A percentile compares a stretch with the other conserved stretches of the same genome.
Evolutionary conservation across 2,797 vertebrate genomes (phyloP).

Genomic region (Parauchenoglanis ngamensis): DNA sequence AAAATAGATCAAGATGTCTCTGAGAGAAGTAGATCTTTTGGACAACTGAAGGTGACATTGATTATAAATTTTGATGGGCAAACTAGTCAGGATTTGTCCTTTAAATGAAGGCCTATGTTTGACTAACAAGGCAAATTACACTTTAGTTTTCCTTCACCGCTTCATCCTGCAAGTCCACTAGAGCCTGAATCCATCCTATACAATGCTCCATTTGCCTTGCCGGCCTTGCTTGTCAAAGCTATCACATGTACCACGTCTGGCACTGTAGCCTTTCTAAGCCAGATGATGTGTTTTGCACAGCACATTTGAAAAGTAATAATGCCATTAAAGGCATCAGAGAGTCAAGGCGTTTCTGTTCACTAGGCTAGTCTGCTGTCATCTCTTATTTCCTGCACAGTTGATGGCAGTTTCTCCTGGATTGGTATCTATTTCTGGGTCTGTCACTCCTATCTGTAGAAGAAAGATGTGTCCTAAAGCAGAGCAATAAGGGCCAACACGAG

Average conservation of each 20-base stretch:
- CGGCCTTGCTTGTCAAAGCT: constrained; percentile 64
- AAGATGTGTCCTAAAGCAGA: constrained; percentile 79
- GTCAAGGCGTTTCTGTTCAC: constrained; percentile 81
- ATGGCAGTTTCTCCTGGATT: constrained; percentile 79
- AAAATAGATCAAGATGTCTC: neutral
- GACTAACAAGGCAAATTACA: neutral
- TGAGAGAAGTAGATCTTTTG: neutral
- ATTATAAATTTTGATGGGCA: neutral
- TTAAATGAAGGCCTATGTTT: neutral
- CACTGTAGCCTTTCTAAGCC: constrained; percentile 67
- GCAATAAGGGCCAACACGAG: constrained; percentile 48
- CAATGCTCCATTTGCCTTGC: neutral
- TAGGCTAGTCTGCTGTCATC: constrained; percentile 80
- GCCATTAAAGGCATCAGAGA: constrained; percentile 81
- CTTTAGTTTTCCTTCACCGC: neutral
- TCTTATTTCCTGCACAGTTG: constrained; percentile 81
- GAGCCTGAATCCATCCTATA: constrained; percentile 18
- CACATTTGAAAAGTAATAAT: constrained; percentile 84
- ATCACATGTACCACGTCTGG: constrained; percentile 64
- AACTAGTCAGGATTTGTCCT: neutral
- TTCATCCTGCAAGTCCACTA: constrained; percentile 16
- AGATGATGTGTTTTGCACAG: constrained; percentile 76
- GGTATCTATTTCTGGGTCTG: constrained; percentile 79
- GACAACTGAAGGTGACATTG: neutral
- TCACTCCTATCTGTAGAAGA: constrained; percentile 74